These are phyloP conservation scores for Triplophysa bombifrons DNA, from an alignment of 2,797 vertebrate species.

Conservation along the genomic window DNA sequence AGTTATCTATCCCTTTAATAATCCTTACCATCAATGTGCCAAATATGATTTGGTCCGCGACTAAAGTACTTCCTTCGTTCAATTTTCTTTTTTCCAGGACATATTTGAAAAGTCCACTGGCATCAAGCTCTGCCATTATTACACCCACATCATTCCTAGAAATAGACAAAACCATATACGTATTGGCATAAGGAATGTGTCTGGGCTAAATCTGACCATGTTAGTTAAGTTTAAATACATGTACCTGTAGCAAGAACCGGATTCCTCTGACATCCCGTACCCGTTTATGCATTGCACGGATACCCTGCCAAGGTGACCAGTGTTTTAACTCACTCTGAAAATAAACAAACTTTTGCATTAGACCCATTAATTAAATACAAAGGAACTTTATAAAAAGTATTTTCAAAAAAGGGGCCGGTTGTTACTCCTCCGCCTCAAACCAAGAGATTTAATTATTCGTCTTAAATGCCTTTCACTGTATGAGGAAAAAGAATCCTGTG, in stretches of 20 bases:
- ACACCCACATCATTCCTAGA: neutral
- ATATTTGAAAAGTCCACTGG: neutral
- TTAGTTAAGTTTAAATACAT: neutral
- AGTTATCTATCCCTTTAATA: too few species aligned
- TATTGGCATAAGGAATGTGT: neutral
- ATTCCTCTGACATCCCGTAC: neutral
- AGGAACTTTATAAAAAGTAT: too few species aligned
- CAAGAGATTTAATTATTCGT: neutral
- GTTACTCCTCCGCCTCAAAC: neutral
- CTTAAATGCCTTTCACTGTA: neutral
- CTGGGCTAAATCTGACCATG: neutral
- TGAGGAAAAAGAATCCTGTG: neutral
- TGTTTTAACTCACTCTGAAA: too few species aligned
- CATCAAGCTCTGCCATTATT: neutral
- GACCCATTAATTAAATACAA: too few species aligned
- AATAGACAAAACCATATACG: neutral
- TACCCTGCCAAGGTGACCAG: neutral
- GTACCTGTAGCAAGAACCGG: neutral
- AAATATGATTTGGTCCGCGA: too few species aligned
- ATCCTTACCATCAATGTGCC: too few species aligned
- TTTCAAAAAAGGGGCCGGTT: neutral
- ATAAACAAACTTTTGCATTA: too few species aligned
- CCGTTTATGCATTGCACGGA: neutral
- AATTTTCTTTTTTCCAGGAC: too few species aligned
- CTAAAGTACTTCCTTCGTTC: too few species aligned